Evolutionary conservation across 2,888 invertebrate genomes (phyloP), one percentile per base, ranked within the genome.

Genomic region (Oscheius sp.): DNA sequence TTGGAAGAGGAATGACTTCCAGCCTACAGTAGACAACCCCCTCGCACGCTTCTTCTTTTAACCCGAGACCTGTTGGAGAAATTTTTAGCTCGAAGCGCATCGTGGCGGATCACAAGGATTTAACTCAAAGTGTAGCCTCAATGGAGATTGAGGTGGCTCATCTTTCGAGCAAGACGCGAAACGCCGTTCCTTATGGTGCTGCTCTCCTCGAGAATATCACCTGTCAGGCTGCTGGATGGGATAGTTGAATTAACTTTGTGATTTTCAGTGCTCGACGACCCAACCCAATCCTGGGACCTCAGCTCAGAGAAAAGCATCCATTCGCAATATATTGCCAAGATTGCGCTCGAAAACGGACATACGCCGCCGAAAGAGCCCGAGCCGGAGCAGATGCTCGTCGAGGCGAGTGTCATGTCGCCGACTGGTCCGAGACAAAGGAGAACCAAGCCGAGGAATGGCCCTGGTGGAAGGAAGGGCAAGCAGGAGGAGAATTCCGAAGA

Each of bases 61-160:
- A n/a, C n/a, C n/a, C n/a, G n/a, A n/a, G n/a, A n/a, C n/a, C n/a
- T n/a, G n/a, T n/a, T n/a, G n/a, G n/a, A 3, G 20, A 42, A 42
- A 10, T 4, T 48, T 68, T 58, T 33, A 76, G 79, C 5, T 78
- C 79, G 1, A 80, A 80, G 52, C 66, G 72, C 15, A 79, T 82
- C n/a, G 79, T 81, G 3, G 72, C 76, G 0, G 48, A 69, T 15
- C 81, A 82, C 67, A 80, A 80, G 39, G 71, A 71, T 27, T 64
- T 80, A 10, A 76, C 78, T 0, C 65, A 68, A 53, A 63, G 45
- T 17, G 71, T 75, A 5, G 57, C 75, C 1, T 20, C 55, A 8
- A 25, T 70, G 27, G 76, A 80, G 37, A 61, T 69, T 2, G 58
- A 65, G 17, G 67, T 71, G 5, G 69, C 71, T 3, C n/a, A 57